Percentiles rank a stretch among this genome's conserved stretches.
Conservation (phyloP, 2,113 vertebrate genomes). For the Chrysemys picta region DNA sequence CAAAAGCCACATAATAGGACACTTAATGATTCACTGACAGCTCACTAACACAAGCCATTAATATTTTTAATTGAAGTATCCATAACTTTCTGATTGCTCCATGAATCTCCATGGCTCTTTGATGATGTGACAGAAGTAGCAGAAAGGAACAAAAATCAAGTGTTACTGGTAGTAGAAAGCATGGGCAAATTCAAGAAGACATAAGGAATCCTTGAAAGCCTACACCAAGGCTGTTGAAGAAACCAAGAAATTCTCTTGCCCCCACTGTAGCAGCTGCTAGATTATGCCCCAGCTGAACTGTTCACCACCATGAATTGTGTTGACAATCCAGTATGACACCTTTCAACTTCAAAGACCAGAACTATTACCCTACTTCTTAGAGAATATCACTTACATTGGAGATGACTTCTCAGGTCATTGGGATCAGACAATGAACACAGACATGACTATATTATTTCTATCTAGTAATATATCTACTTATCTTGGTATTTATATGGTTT, state of each 20-base stretch:
- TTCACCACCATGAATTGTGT: neutral
- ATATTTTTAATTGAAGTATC: neutral
- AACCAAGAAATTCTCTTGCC: neutral
- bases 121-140: neutral
- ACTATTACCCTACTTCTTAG: neutral
- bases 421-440: neutral
- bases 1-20: neutral
- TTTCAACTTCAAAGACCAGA: neutral
- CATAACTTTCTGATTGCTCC: neutral
- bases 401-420: neutral
- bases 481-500: neutral
- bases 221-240: neutral
- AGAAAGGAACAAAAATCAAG: neutral
- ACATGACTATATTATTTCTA: neutral
- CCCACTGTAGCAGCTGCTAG: neutral
- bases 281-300: neutral
- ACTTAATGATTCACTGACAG: neutral
- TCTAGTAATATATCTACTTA: neutral
- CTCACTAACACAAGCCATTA: neutral
- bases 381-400: neutral
- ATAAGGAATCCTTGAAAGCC: neutral
- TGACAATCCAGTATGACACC: conserved; percentile 11
- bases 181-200: neutral
- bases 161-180: neutral
- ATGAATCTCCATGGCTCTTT: neutral